A percentile compares a stretch with the other conserved stretches of the same genome.
These are phyloP conservation scores for Phengaris arion DNA, from an alignment of 2,888 invertebrate genomes.

Conservation along the genomic window DNA sequence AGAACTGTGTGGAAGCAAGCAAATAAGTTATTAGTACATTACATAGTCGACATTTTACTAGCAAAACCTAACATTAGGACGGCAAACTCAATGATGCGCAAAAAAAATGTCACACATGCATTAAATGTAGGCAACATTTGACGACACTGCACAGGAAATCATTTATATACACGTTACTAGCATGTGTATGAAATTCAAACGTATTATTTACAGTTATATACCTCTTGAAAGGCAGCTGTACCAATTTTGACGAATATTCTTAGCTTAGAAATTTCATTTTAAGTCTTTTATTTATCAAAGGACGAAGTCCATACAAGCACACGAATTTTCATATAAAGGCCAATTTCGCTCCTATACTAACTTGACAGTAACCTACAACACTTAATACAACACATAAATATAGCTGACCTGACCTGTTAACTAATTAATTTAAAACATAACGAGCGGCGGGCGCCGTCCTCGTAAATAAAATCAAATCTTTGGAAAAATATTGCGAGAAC, in stretches of 20 bases:
- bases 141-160: background rate
- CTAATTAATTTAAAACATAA: background rate
- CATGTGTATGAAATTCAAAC: background rate
- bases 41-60: background rate
- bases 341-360: slow-evolving; percentile 52
- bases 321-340: slow-evolving; percentile 65
- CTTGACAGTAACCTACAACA: slow-evolving; percentile 40
- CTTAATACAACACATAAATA: slow-evolving; percentile 43
- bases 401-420: slow-evolving; percentile 32
- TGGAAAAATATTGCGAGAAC: slow-evolving; percentile 52
- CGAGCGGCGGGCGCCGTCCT: background rate
- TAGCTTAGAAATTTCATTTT: slow-evolving; percentile 64
- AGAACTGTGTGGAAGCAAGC: background rate
- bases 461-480: slow-evolving; percentile 48
- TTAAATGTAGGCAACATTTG: too few species aligned
- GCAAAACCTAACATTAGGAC: background rate
- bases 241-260: slow-evolving; percentile 32
- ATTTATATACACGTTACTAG: background rate
- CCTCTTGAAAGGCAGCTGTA: slow-evolving; percentile 31
- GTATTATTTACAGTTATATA: background rate
- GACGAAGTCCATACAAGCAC: slow-evolving; percentile 74
- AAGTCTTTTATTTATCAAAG: slow-evolving; percentile 71
- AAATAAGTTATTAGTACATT: background rate
- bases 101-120: background rate
- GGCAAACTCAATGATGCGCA: background rate